These are phyloP conservation scores for Thunnus albacares DNA, from an alignment of 2,797 vertebrate species.

Conservation along the genomic window DNA sequence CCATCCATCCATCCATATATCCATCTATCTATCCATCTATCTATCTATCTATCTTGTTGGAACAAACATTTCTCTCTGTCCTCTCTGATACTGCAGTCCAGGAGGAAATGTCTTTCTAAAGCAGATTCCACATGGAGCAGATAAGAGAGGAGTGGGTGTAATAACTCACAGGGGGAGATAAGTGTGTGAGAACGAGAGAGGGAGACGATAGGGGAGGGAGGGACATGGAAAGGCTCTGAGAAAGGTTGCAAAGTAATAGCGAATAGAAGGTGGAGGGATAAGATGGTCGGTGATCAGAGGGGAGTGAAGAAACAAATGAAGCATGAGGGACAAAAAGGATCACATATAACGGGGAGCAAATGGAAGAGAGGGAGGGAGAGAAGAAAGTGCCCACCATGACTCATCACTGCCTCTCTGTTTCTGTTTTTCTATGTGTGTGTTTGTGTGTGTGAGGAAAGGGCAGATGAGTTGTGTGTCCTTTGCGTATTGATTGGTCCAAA, in stretches of 20 bases:
- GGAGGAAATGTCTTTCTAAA: slow-evolving; percentile 50
- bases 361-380: slow-evolving; percentile 8
- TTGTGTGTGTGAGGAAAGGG: not conserved
- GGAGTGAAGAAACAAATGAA: slow-evolving; percentile 8
- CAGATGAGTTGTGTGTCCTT: not conserved
- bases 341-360: slow-evolving; percentile 13
- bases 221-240: slow-evolving; percentile 8
- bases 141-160: slow-evolving; percentile 51
- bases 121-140: slow-evolving; percentile 47
- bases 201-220: not conserved
- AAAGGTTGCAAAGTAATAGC: slow-evolving; percentile 19
- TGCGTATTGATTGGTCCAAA: slow-evolving; percentile 18
- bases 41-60: slow-evolving; percentile 4
- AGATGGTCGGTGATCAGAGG: slow-evolving; percentile 13
- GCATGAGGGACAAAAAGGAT: slow-evolving; percentile 15
- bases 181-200: slow-evolving; percentile 40
- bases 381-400: slow-evolving; percentile 51
- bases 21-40: not conserved
- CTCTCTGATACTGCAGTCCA: slow-evolving; percentile 10
- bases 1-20: not conserved
- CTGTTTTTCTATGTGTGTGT: slow-evolving; percentile 18
- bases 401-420: slow-evolving; percentile 51
- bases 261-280: not conserved
- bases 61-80: slow-evolving; percentile 16
- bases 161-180: slow-evolving; percentile 64